phyloP scores from a whole-genome alignment of 2,113 vertebrate species.

The Ptilorrhoa leucosticta region DNA sequence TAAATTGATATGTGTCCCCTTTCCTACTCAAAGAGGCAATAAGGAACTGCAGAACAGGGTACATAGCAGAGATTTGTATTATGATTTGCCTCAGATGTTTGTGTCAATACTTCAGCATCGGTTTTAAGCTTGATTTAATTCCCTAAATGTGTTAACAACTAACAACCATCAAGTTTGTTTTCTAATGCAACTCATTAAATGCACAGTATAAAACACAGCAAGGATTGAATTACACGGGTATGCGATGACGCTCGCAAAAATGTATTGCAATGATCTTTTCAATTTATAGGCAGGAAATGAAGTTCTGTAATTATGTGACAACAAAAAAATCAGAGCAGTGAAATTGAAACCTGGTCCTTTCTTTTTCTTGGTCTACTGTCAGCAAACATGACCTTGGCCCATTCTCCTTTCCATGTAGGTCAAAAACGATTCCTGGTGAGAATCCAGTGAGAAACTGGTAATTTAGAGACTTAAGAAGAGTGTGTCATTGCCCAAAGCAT shows the following conservation, averaged over 20 bases:
- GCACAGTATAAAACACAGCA: background rate
- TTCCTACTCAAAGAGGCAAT: background rate
- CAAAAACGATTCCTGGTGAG: background rate
- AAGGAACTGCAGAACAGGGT: background rate
- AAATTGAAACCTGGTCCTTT: background rate
- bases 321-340: background rate
- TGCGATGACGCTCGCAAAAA: background rate
- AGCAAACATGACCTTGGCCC: background rate
- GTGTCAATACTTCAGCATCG: background rate
- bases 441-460: background rate
- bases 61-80: background rate
- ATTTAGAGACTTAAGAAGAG: background rate
- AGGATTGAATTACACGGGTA: background rate
- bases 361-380: background rate
- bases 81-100: background rate
- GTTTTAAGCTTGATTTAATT: constrained; percentile 19
- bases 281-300: constrained; percentile 21
- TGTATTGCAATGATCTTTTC: background rate
- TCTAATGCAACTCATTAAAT: background rate
- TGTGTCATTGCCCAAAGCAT: background rate
- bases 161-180: background rate
- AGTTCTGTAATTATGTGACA: background rate
- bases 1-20: fast-evolving
- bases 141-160: background rate
- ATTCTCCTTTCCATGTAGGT: background rate